Evolutionary conservation across 2,888 invertebrate genomes (phyloP).

Genomic region (Anarsia innoxiella): DNA sequence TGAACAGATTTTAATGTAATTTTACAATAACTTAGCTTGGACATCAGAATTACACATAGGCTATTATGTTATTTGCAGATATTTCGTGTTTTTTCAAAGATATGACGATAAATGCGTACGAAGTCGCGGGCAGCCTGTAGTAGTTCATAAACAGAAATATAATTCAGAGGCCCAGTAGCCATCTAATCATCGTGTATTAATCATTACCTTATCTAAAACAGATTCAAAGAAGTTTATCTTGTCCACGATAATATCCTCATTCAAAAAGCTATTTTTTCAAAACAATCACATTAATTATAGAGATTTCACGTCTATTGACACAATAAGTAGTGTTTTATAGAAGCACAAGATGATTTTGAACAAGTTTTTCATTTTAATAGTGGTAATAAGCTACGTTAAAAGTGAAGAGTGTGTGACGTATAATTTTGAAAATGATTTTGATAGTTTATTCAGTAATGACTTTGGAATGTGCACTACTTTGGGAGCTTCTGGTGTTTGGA

Average conservation of each 20-base stretch:
- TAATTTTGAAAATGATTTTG: constrained; percentile 9
- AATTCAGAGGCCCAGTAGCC: no score
- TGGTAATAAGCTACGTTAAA: background rate
- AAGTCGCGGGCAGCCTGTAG: no score
- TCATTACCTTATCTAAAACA: constrained; percentile 1
- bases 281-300: background rate
- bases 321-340: background rate
- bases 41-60: no score
- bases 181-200: background rate
- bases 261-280: no score
- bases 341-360: background rate
- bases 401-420: constrained; percentile 6
- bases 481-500: constrained; percentile 24
- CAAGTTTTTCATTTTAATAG: background rate
- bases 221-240: constrained; percentile 4
- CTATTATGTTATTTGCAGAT: no score
- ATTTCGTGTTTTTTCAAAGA: no score
- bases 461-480: constrained; percentile 21
- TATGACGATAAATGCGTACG: no score
- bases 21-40: no score
- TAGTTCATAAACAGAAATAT: no score
- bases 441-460: constrained; percentile 24
- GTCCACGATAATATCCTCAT: no score
- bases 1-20: no score
- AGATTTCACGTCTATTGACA: background rate